These are phyloP conservation scores for Ryuthela nishihirai DNA, from an alignment of 2,888 invertebrate species.

Conservation along the genomic window DNA sequence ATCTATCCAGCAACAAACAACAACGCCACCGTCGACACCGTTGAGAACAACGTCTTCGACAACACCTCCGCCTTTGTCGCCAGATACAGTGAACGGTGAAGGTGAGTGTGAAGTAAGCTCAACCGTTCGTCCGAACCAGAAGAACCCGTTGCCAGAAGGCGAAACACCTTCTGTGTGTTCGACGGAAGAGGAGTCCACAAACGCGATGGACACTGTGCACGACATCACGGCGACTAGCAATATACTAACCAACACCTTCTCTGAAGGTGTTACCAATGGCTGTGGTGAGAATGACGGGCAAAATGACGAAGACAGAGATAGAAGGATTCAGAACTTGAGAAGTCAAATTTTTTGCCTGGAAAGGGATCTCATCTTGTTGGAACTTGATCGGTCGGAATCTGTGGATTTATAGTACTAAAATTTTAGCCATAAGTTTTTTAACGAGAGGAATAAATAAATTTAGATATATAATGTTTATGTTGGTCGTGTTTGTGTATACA, in stretches of 20 bases:
- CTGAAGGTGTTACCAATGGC: background rate
- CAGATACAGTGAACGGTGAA: no score
- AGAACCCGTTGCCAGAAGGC: conserved; percentile 4
- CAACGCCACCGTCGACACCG: no score
- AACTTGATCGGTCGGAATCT: conserved; percentile 26
- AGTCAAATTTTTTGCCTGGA: conserved; percentile 25
- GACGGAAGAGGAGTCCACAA: no score
- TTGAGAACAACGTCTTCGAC: no score
- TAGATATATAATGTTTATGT: no score
- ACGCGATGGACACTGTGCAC: no score
- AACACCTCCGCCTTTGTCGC: no score
- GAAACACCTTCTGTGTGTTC: no score
- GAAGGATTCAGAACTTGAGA: conserved; percentile 10
- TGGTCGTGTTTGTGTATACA: no score
- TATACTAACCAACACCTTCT: background rate
- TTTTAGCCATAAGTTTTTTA: no score
- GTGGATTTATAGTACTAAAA: conserved; percentile 35
- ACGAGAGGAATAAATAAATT: no score
- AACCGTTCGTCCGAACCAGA: background rate
- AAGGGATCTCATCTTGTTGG: conserved; percentile 26
- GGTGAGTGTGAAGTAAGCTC: background rate
- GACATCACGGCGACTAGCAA: background rate
- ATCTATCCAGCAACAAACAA: background rate
- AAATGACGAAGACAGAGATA: background rate
- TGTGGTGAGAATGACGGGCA: background rate